Percentiles rank a stretch among this genome's conserved stretches.
Evolutionary conservation across 2,888 invertebrate genomes (phyloP).

Genomic region (Malacosoma neustria): DNA sequence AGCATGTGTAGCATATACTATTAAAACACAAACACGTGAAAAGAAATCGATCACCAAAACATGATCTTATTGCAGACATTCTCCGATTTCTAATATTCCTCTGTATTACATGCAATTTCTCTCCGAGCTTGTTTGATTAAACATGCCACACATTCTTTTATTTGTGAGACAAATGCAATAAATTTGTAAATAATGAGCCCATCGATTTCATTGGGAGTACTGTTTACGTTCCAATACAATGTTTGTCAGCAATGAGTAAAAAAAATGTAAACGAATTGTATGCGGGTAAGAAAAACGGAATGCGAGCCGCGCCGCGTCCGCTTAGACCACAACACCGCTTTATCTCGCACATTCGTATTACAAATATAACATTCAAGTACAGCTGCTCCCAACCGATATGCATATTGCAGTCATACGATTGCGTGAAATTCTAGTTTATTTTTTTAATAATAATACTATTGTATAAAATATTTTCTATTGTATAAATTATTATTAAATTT

Average conservation of each 20-base stretch:
- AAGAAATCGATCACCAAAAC: too few species aligned
- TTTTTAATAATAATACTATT: too few species aligned
- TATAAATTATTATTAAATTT: too few species aligned
- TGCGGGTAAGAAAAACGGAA: constrained; percentile 27
- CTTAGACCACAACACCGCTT: constrained; percentile 5
- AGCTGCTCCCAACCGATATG: constrained; percentile 9
- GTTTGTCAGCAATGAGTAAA: constrained; percentile 53
- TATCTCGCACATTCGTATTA: constrained; percentile 15
- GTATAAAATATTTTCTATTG: too few species aligned
- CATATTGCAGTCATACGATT: background rate
- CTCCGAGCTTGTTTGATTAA: background rate
- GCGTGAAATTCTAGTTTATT: background rate
- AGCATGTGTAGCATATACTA: too few species aligned
- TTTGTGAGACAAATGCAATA: constrained; percentile 27
- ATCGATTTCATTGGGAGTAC: constrained; percentile 17
- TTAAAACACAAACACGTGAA: too few species aligned
- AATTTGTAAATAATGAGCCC: constrained; percentile 31
- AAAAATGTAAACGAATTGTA: constrained; percentile 45
- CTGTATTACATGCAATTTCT: background rate
- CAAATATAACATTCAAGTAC: constrained; percentile 17
- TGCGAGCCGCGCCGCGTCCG: constrained; percentile 25
- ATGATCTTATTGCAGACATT: too few species aligned
- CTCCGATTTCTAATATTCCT: too few species aligned
- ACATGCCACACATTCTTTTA: constrained; percentile 24
- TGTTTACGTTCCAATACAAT: constrained; percentile 34